Evolutionary conservation across 1,140 invertebrate species (phyloP).

Genomic region (Wasmannia auropunctata): DNA sequence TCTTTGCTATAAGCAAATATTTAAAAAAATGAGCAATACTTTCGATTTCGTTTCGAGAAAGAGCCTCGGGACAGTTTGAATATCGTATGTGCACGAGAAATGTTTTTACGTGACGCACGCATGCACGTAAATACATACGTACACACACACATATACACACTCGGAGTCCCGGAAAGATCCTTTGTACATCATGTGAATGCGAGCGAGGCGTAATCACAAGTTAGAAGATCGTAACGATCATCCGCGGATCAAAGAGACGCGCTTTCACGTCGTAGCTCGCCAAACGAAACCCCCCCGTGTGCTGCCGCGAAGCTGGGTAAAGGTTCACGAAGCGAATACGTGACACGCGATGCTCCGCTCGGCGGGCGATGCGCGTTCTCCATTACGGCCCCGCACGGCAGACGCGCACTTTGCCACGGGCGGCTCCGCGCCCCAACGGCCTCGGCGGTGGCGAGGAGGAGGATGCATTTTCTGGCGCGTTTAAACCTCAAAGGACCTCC

Average conservation of each 20-base stretch:
- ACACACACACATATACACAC: not conserved
- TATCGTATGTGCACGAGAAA: not conserved
- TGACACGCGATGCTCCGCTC: constrained; percentile 32
- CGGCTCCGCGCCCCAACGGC: not conserved
- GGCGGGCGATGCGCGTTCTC: constrained; percentile 32
- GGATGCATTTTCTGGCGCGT: constrained; percentile 74
- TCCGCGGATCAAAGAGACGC: constrained; percentile 45
- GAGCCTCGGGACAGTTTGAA: not conserved
- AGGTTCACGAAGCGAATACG: constrained; percentile 48
- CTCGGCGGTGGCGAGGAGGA: constrained; percentile 40
- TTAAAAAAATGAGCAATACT: no score
- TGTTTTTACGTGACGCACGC: not conserved
- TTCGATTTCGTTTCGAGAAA: not conserved
- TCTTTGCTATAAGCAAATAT: not conserved
- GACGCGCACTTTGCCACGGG: constrained; percentile 31
- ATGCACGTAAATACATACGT: not conserved
- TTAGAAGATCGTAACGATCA: constrained; percentile 59
- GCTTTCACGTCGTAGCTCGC: constrained; percentile 41
- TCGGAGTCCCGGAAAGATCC: not conserved
- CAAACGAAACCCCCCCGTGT: constrained; percentile 42
- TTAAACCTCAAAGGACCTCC: constrained; percentile 76
- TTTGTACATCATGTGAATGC: constrained; percentile 38
- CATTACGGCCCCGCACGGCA: constrained; percentile 24
- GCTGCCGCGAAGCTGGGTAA: constrained; percentile 9
- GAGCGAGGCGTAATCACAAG: constrained; percentile 35